Evolutionary conservation across 2,797 vertebrate species (phyloP).

Genomic region (Neomorphus geoffroyi): DNA sequence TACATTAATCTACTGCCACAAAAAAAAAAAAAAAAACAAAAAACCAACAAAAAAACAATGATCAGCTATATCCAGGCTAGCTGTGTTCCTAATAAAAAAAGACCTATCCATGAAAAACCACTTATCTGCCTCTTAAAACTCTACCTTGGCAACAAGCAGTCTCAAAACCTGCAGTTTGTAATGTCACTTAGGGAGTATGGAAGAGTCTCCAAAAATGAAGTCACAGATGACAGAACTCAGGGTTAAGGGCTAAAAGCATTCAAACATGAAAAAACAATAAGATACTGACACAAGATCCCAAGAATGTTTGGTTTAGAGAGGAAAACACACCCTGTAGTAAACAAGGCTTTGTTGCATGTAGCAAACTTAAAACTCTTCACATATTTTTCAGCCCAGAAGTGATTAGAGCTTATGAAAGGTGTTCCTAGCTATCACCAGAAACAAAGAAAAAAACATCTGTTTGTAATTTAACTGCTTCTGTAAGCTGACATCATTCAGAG

Average conservation of each 20-base stretch:
- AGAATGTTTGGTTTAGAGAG: not conserved
- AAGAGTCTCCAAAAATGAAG: constrained; percentile 23
- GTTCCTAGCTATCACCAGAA: not conserved
- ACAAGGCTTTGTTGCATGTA: not conserved
- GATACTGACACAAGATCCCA: not conserved
- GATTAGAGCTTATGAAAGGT: not conserved
- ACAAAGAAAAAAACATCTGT: not conserved
- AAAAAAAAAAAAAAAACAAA: too few species aligned
- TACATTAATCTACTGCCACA: not conserved
- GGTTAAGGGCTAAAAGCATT: not conserved
- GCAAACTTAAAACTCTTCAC: not conserved
- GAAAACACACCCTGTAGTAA: constrained; percentile 15
- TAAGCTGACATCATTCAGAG: not conserved
- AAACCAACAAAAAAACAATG: not conserved
- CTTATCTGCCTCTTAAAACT: constrained; percentile 20
- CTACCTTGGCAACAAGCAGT: not conserved
- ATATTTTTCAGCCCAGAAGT: not conserved
- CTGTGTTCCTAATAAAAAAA: not conserved
- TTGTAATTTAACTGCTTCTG: not conserved
- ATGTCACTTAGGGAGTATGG: not conserved
- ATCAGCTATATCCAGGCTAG: not conserved
- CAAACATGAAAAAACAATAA: not conserved
- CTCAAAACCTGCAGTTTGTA: constrained; percentile 6
- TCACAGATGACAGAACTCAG: constrained; percentile 34
- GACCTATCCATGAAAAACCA: not conserved